phyloP scores from a whole-genome alignment of 2,797 vertebrate species.

The Eulemur mongoz region DNA sequence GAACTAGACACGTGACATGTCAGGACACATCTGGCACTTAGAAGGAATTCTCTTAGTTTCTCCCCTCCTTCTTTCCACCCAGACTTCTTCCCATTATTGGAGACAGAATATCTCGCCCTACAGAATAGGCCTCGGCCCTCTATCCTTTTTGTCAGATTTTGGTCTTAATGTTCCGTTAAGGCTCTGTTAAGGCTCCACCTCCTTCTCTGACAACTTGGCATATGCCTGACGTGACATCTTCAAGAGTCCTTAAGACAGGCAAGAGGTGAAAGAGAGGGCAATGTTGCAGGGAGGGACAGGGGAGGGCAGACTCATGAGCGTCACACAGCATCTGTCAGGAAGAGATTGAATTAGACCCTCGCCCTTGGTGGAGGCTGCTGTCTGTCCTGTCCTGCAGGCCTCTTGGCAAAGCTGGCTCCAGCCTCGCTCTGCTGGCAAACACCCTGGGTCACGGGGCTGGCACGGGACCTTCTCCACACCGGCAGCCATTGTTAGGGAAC shows the following conservation, averaged over 20 bases:
- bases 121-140: background rate
- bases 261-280: slow-evolving; percentile 1
- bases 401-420: background rate
- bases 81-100: background rate
- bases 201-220: background rate
- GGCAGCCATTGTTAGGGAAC: accelerated
- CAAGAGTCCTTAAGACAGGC: background rate
- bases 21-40: background rate
- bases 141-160: background rate
- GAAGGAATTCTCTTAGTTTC: background rate
- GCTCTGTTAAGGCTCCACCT: background rate
- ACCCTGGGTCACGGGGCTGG: no score
- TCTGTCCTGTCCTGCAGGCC: background rate
- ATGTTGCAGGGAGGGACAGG: no score
- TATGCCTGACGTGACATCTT: slow-evolving; percentile 8
- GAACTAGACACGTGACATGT: slow-evolving; percentile 9
- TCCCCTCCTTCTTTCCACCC: background rate
- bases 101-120: background rate
- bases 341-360: background rate
- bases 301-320: accelerated
- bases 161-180: background rate
- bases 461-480: accelerated
- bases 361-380: background rate
- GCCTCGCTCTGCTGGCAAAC: background rate
- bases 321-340: background rate